phyloP scores from a whole-genome alignment of 2,113 vertebrate species.

The Corynorhinus townsendii region DNA sequence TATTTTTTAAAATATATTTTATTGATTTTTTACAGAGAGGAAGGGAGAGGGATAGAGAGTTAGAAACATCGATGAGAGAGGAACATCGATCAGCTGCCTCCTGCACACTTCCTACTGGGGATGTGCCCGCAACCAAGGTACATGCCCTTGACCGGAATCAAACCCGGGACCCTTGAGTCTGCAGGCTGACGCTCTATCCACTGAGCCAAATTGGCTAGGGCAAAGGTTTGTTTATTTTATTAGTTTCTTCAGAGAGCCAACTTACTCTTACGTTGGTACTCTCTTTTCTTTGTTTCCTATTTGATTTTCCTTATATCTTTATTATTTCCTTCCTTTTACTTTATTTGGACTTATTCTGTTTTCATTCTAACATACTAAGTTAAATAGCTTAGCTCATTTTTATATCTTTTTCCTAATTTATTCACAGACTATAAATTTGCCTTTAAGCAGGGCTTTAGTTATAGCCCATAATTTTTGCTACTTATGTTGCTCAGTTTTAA shows the following conservation, averaged over 20 bases:
- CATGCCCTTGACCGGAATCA: no score
- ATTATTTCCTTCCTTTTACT: conserved; percentile 7
- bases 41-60: no score
- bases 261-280: not conserved
- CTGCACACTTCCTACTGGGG: no score
- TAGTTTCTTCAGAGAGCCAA: not conserved
- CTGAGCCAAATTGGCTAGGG: no score
- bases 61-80: no score
- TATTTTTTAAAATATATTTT: no score
- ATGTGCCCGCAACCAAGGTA: no score
- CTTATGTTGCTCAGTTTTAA: conserved; percentile 24
- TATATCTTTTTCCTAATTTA: not conserved
- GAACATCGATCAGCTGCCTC: no score
- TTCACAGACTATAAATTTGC: not conserved
- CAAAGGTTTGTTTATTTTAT: not conserved
- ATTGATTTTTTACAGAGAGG: no score
- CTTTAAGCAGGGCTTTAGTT: not conserved
- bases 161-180: no score
- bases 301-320: not conserved
- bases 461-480: not conserved
- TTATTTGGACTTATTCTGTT: conserved; percentile 28
- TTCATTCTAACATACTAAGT: conserved; percentile 1
- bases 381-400: not conserved
- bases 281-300: conserved; percentile 31
- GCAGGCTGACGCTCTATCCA: no score